phyloP scores from a whole-genome alignment of 2,797 vertebrate species.

The Eleutherodactylus coqui region DNA sequence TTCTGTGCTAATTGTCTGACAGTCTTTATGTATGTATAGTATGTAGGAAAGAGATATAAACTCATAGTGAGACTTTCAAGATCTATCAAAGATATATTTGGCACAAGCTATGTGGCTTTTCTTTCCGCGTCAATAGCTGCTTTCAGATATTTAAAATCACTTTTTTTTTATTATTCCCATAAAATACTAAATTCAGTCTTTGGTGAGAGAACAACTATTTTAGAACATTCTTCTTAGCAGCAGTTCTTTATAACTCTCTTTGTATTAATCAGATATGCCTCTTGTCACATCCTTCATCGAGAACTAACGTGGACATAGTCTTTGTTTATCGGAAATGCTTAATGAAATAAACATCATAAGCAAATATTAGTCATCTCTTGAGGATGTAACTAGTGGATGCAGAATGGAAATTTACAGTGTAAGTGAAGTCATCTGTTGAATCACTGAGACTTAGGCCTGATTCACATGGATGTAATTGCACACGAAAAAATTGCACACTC shows the following conservation, averaged over 20 bases:
- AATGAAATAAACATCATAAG: too few relatives aligned
- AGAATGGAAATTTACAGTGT: too few relatives aligned
- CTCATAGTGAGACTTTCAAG: neutral
- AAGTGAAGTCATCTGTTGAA: too few relatives aligned
- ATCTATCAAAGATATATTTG: neutral
- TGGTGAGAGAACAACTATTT: neutral
- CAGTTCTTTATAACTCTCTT: neutral
- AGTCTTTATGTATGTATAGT: neutral
- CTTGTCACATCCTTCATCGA: neutral
- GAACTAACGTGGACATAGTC: neutral
- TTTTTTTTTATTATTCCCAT: neutral
- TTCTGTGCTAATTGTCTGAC: conserved; percentile 21
- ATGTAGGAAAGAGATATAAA: conserved; percentile 2
- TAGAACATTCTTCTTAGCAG: neutral
- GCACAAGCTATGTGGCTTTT: neutral
- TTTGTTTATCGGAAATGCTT: too few relatives aligned
- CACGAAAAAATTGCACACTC: too few relatives aligned
- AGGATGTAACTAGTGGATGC: too few relatives aligned
- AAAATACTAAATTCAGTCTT: neutral
- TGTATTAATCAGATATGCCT: neutral
- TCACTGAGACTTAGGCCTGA: too few relatives aligned
- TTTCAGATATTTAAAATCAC: neutral
- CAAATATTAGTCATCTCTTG: too few relatives aligned
- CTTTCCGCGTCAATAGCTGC: neutral
- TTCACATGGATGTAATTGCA: too few relatives aligned